Percentiles rank a stretch among this genome's conserved stretches.
These are phyloP conservation scores for Drosophila sproati DNA, from an alignment of 1,140 invertebrate species.

Conservation along the genomic window DNA sequence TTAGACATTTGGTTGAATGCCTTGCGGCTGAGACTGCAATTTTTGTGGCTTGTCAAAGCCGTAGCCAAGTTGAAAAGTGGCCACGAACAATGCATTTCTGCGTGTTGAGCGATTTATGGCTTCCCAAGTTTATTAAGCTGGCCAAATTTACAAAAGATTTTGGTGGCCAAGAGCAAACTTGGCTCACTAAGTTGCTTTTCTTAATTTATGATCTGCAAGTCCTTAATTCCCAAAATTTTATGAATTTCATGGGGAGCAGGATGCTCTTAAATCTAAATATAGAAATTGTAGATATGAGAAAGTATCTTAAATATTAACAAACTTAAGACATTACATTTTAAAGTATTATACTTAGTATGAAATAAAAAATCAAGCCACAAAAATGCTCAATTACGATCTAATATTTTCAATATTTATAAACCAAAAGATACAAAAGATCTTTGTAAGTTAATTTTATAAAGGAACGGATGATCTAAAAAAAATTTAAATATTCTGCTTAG, in stretches of 20 bases:
- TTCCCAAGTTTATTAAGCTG: constrained; percentile 47
- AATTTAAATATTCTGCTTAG: too few species aligned
- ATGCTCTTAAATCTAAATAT: neutral
- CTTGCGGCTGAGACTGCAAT: constrained; percentile 54
- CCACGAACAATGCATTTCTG: constrained; percentile 61
- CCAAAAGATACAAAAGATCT: too few species aligned
- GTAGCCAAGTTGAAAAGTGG: constrained; percentile 47
- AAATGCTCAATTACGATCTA: too few species aligned
- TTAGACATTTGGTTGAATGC: constrained; percentile 73
- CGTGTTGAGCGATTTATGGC: constrained; percentile 76
- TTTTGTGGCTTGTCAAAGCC: constrained; percentile 64
- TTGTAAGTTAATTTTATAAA: too few species aligned
- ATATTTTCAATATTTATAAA: too few species aligned
- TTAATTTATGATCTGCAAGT: constrained; percentile 20
- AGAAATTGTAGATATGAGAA: too few species aligned
- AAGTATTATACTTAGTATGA: too few species aligned
- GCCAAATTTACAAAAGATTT: constrained; percentile 32
- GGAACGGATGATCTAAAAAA: too few species aligned
- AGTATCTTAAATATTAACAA: too few species aligned
- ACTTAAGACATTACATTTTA: too few species aligned
- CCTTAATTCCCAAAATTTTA: neutral
- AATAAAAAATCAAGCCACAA: too few species aligned
- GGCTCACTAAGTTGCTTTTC: neutral
- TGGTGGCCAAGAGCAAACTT: neutral
- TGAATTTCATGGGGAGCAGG: neutral